Evolutionary conservation across 1,140 invertebrate species (phyloP).

Genomic region (Diachasma alloeum): DNA sequence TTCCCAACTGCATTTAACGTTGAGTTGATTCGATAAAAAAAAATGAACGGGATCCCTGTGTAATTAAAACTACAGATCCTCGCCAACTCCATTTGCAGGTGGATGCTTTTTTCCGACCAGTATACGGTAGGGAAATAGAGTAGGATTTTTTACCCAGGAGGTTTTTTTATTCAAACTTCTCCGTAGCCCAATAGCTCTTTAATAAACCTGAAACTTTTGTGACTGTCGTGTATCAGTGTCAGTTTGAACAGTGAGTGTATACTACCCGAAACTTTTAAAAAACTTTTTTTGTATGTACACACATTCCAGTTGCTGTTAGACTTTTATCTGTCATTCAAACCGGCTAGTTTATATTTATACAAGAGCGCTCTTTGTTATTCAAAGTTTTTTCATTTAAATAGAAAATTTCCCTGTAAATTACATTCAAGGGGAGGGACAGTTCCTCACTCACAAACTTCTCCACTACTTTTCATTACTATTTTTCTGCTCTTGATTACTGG

Average conservation of each 20-base stretch:
- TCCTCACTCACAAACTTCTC: not conserved
- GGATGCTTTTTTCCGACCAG: not conserved
- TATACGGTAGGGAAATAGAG: not conserved
- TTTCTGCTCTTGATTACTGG: not conserved
- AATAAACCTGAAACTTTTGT: conserved; percentile 27
- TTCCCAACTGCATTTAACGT: not conserved
- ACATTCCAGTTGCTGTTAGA: not conserved
- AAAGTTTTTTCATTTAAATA: not conserved
- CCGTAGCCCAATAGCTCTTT: conserved; percentile 19
- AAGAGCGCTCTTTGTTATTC: not conserved
- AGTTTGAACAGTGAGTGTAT: conserved; percentile 5
- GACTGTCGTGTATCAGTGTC: conserved; percentile 6
- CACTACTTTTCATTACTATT: not conserved
- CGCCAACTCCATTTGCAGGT: not conserved
- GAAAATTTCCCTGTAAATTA: not conserved
- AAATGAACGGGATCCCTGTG: not conserved
- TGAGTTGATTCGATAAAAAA: not conserved
- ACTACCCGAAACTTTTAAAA: conserved; percentile 17
- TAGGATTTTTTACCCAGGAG: not conserved
- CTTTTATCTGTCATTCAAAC: not conserved
- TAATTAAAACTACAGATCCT: not conserved
- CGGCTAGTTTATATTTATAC: not conserved
- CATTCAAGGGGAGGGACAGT: not conserved
- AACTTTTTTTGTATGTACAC: not conserved
- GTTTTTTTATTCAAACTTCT: not conserved